Percentiles rank a stretch among this genome's conserved stretches.
Conservation (phyloP, 2,888 invertebrate genomes). For the Spialia ferax region DNA sequence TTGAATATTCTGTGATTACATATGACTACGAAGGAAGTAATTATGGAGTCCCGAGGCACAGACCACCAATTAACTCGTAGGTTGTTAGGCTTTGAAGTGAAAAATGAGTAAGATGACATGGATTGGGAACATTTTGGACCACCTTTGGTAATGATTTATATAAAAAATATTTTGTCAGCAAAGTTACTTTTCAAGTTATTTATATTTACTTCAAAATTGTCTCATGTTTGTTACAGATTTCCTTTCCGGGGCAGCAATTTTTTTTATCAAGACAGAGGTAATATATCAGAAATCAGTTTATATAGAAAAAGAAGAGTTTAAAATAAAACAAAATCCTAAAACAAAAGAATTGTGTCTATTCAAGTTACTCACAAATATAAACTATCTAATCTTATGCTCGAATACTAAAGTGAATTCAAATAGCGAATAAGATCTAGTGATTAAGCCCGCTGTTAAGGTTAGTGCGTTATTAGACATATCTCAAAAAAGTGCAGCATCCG, state of each 20-base stretch:
- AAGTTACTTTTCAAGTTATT: background rate
- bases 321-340: no score
- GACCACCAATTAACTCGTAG: background rate
- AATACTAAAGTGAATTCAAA: background rate
- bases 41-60: background rate
- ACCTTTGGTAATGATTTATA: background rate
- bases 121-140: background rate
- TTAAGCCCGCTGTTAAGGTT: background rate
- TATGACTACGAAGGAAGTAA: background rate
- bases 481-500: conserved; percentile 28
- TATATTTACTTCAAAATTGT: background rate
- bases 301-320: no score
- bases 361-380: no score
- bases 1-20: no score
- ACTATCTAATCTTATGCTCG: background rate
- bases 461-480: conserved; percentile 25
- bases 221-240: conserved; percentile 5
- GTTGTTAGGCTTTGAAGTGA: background rate
- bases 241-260: background rate
- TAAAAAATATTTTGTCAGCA: background rate
- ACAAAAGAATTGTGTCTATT: no score
- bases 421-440: background rate
- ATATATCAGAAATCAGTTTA: background rate
- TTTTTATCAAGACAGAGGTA: conserved; percentile 17
- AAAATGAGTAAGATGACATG: background rate